phyloP scores from a whole-genome alignment of 92 coral and sea anemone genomes.

The Pocillopora meandrina region DNA sequence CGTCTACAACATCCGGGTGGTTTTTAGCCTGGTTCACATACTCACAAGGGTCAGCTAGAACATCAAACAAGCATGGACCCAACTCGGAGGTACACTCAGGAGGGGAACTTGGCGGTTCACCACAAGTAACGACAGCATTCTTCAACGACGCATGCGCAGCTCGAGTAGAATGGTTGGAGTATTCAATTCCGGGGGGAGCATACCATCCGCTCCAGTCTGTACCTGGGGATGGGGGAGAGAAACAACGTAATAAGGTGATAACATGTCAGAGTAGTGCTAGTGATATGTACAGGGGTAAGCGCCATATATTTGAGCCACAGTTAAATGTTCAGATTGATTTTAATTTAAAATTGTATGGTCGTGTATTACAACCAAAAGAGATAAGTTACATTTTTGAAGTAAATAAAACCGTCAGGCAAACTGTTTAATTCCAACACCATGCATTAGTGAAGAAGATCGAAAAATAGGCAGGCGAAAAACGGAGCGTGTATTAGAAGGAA shows the following conservation, averaged over 20 bases:
- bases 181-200: conserved; percentile 74
- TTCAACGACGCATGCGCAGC: conserved; percentile 50
- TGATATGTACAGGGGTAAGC: not conserved
- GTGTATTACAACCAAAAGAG: too few species aligned
- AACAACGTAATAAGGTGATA: too few species aligned
- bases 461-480: too few species aligned
- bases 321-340: too few species aligned
- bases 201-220: conserved; percentile 81
- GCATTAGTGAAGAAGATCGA: too few species aligned
- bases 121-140: conserved; percentile 77
- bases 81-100: conserved; percentile 50
- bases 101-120: conserved; percentile 63
- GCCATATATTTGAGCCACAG: too few species aligned
- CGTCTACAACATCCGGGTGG: conserved; percentile 54
- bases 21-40: conserved; percentile 66
- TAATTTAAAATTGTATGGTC: too few species aligned
- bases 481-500: too few species aligned
- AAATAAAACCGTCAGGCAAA: too few species aligned
- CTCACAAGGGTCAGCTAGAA: conserved; percentile 76
- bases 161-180: conserved; percentile 21
- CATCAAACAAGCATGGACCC: conserved; percentile 80
- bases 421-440: too few species aligned
- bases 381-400: too few species aligned
- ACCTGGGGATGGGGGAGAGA: conserved; percentile 33
- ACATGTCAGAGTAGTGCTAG: not conserved